Percentiles rank a stretch among this genome's conserved stretches.
Evolutionary conservation across 2,113 vertebrate species (phyloP).

Genomic region (Tachycineta bicolor): DNA sequence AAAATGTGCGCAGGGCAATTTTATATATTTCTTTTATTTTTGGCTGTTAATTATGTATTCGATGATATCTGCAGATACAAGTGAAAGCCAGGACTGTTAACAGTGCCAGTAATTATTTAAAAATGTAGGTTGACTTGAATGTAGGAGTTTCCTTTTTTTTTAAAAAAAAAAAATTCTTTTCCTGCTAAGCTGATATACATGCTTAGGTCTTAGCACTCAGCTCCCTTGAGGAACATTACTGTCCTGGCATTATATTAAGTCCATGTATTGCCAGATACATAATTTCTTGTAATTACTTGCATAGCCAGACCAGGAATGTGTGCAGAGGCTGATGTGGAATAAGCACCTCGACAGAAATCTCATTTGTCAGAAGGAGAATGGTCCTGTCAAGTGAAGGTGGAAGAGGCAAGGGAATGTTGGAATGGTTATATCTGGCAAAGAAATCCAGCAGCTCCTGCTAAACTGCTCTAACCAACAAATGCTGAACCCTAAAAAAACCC

Average conservation of each 20-base stretch:
- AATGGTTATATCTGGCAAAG: rapidly evolving
- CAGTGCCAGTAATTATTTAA: constrained; percentile 38
- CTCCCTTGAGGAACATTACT: not conserved
- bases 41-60: not conserved
- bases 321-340: not conserved
- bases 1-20: not conserved
- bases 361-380: not conserved
- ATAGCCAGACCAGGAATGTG: not conserved
- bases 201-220: not conserved
- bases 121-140: not conserved
- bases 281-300: not conserved
- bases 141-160: not conserved
- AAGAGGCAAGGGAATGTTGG: not conserved
- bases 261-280: not conserved
- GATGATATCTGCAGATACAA: not conserved
- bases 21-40: not conserved
- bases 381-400: not conserved
- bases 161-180: not conserved
- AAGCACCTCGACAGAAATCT: not conserved
- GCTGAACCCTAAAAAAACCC: not conserved
- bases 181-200: not conserved
- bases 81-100: not conserved
- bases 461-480: not conserved
- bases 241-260: not conserved
- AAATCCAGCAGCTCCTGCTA: not conserved